These are phyloP conservation scores for Aplysina aerophoba DNA, from an alignment of 37 sponge, comb jelly and placozoan species.

Conservation along the genomic window DNA sequence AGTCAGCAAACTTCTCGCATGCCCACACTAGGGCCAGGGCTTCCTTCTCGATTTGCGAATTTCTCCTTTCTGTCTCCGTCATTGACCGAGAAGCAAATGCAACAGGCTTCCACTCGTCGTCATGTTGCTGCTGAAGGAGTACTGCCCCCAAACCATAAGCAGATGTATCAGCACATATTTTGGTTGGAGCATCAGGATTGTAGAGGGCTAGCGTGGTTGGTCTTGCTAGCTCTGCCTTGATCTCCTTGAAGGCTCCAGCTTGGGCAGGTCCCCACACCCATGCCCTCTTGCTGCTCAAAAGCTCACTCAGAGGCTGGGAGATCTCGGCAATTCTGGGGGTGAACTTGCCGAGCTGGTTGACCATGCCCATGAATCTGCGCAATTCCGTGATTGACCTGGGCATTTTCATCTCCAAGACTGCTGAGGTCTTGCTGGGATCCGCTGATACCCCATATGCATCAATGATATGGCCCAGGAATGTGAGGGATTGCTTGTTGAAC, in stretches of 20 bases:
- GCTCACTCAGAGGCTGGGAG: neutral
- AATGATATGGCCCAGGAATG: slow-evolving; percentile 44
- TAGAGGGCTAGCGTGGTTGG: neutral
- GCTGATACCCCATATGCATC: slow-evolving; percentile 28
- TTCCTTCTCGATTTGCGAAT: slow-evolving; percentile 52
- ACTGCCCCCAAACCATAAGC: neutral
- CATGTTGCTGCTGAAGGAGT: neutral
- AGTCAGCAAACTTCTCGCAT: slow-evolving; percentile 40
- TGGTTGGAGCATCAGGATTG: neutral
- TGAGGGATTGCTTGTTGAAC: slow-evolving; percentile 18
- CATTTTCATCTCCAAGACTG: neutral
- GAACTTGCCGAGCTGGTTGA: neutral
- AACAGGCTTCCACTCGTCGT: slow-evolving; percentile 41
- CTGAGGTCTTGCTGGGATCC: slow-evolving; percentile 12
- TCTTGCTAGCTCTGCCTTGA: neutral
- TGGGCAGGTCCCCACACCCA: slow-evolving; percentile 21
- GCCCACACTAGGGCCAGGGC: slow-evolving; percentile 42
- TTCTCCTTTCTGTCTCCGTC: slow-evolving; percentile 21
- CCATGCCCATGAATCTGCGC: slow-evolving; percentile 22
- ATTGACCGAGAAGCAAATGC: slow-evolving; percentile 46
- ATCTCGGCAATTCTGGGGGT: neutral
- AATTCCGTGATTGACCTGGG: slow-evolving; percentile 1
- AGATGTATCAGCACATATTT: neutral
- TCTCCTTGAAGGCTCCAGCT: neutral
- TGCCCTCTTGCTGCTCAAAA: slow-evolving; percentile 5